Evolutionary conservation across 53 echinoderm and acorn worm species (phyloP), one percentile per base, ranked within the genome.

Genomic region (Temnopleurus reevesii): DNA sequence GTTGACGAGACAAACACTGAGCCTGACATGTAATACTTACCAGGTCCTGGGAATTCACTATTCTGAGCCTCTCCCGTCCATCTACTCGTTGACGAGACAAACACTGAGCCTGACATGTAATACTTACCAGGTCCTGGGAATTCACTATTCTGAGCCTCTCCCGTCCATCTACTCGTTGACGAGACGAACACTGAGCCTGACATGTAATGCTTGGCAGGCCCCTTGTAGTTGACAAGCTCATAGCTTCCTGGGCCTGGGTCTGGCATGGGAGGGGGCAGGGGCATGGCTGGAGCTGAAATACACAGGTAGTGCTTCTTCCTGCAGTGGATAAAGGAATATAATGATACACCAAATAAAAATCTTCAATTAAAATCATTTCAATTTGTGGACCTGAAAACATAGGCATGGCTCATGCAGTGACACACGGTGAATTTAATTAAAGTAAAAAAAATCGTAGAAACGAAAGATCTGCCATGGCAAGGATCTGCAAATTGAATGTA

Each of bases 211-310:
- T 97, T 97, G 17, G 94, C 43, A 2, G 95, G 92, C 1, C 98
- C 95, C 47, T 94, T 91, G 81, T 95, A 95, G 90, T 95, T 89
- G 29, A 97, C 98, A 21, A 97, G 41, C 44, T 97, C 94, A 87
- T 95, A 95, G 76, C 95, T 95, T 8, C 98, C 95, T 25, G 95
- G 98, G 18, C 98, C 98, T 59, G 98, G 95, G 33, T 94, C 94
- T 2, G 95, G 98, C 9, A 95, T 76, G 43, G 98, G 94, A 45
- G 98, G 95, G 0, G 98, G 98, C 4, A 97, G 92, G 77, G 98
- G 98, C 98, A 97, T 97, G 17, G 98, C 98, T 38, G 98, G 98
- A 4, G 98, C 98, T n/a, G 98, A 97, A 47, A 97, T 97, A 81
- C 95, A 97, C 57, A 97, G 92, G 88, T 97, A 97, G 63, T 95